Evolutionary conservation across 2,797 vertebrate species (phyloP).

Genomic region (Nothura maculosa): DNA sequence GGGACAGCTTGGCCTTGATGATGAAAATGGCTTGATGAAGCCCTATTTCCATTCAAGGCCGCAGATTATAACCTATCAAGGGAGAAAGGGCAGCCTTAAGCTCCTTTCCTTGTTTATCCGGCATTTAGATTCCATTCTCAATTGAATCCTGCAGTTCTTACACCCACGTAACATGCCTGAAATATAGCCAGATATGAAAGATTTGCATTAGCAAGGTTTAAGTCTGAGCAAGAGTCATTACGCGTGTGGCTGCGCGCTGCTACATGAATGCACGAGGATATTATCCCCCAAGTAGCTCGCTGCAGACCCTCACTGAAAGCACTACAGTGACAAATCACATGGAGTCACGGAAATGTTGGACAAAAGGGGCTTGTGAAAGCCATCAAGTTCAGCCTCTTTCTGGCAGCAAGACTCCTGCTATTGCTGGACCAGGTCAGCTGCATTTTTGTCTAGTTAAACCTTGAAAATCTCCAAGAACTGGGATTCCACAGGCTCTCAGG

Average conservation of each 20-base stretch:
- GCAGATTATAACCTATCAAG: background rate
- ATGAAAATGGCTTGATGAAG: background rate
- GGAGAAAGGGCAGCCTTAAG: background rate
- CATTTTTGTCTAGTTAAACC: background rate
- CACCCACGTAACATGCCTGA: background rate
- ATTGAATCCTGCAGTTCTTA: background rate
- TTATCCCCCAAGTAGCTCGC: fast-evolving
- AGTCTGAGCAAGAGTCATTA: background rate
- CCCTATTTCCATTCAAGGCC: background rate
- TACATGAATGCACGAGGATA: background rate
- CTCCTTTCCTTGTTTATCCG: background rate
- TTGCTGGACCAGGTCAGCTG: background rate
- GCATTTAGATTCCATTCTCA: background rate
- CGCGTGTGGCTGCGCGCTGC: fast-evolving
- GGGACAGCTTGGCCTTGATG: fast-evolving
- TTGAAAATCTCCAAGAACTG: background rate
- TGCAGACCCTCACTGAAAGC: background rate
- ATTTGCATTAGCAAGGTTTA: background rate
- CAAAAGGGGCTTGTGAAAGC: background rate
- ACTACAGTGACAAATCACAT: background rate
- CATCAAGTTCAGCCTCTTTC: background rate
- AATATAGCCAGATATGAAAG: background rate
- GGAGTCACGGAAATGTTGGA: background rate
- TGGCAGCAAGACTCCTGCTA: background rate
- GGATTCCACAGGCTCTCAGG: background rate